These are phyloP conservation scores for Lithophane socia DNA, from an alignment of 2,888 invertebrate genomes.

Conservation along the genomic window DNA sequence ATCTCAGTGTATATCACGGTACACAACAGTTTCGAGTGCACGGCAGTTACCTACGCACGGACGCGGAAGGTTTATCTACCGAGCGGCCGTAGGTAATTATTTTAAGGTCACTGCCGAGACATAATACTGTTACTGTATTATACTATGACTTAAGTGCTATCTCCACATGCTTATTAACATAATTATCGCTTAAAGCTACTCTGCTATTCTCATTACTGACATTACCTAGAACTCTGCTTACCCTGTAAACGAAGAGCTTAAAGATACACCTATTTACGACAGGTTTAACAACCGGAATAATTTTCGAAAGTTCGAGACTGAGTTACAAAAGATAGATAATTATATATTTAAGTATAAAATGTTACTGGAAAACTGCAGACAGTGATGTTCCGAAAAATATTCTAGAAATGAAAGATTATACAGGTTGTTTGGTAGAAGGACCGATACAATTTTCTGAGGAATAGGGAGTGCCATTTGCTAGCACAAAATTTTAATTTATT, in stretches of 20 bases:
- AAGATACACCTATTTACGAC: conserved; percentile 39
- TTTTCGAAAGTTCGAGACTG: conserved; percentile 34
- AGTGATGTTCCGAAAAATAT: background rate
- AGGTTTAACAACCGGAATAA: conserved; percentile 43
- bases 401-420: background rate
- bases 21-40: no score
- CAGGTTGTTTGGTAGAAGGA: no score
- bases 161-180: background rate
- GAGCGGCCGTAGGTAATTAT: no score
- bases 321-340: conserved; percentile 15
- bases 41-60: no score
- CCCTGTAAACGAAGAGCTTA: background rate
- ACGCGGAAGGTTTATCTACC: no score
- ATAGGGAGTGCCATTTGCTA: background rate
- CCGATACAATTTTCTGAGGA: background rate
- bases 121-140: no score
- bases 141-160: background rate
- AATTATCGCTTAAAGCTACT: background rate
- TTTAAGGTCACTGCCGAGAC: no score
- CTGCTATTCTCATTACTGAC: background rate
- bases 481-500: no score
- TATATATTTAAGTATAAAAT: conserved; percentile 12
- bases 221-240: background rate
- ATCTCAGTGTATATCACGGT: no score
- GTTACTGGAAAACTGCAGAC: background rate